Base-by-base conservation (phyloP, 1,140 invertebrate species). In the Steinernema feltiae region DNA sequence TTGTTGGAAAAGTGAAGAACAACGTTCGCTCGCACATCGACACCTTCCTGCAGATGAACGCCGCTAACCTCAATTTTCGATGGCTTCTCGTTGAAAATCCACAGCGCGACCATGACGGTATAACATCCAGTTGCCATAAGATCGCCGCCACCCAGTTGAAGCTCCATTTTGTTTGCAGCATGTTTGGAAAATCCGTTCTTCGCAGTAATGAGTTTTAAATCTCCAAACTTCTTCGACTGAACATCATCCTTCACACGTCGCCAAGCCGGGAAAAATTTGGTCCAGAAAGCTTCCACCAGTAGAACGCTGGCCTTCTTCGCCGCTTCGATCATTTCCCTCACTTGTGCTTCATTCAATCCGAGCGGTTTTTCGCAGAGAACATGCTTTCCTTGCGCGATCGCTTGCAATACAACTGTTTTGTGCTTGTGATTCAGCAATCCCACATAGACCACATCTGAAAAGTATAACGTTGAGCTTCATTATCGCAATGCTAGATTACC, bases 61-160 rank as follows among this genome's bases (percentile, higher is more conserved):
- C 53, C 53, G 53, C 7, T 15, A 27, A 63, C 53, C 24, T 63
- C 53, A 21, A 63, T 63, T 27, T 63, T 63, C 7, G 12, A 12
- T 3, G 53, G 53, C 24, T 63, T 63, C 24, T 63, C 53, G 7
- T 21, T 21, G 24, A 63, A 63, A 3, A 63, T 12, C 53, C 53
- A 63, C 53, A 63, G 12, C 12, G 53, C 53, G 15, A 27, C 53
- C 53, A 63, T 63, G 24, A 63, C 53, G 53, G 53, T 63, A 21
- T 63, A 63, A 21, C 53, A 63, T 7, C 53, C 53, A n/a, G 53
- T 63, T n/a, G 53, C 53, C 53, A 63, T 63, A 3, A 63, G 53
- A 27, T 63, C 53, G 24, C 53, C 53, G 24, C 53, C 53, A 15
- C 53, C 53, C 2, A n/a, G 24, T 12, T 12, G 12, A 3, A 63